Evolutionary conservation across 2,888 invertebrate genomes (phyloP).

Genomic region (Oxyteleia sp.): DNA sequence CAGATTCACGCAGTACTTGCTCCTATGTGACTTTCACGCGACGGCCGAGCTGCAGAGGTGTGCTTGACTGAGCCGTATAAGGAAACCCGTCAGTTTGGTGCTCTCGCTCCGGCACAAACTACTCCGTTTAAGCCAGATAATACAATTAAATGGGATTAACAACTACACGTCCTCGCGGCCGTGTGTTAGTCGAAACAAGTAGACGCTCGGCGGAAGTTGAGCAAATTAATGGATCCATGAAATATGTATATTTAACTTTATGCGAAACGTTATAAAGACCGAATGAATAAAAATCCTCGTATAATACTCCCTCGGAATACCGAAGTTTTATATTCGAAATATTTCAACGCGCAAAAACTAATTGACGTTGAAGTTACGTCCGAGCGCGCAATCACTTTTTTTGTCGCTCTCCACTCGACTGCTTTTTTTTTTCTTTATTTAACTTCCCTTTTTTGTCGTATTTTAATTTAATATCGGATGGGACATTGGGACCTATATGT

Average conservation of each 20-base stretch:
- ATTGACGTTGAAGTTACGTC: constrained; percentile 51
- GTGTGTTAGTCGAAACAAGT: constrained; percentile 53
- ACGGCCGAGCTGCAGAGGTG: constrained; percentile 70
- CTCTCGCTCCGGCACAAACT: constrained; percentile 68
- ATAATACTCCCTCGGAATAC: constrained; percentile 49
- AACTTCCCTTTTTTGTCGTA: constrained; percentile 14
- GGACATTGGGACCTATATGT: constrained; percentile 23
- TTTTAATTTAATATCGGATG: constrained; percentile 31
- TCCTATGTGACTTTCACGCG: constrained; percentile 76
- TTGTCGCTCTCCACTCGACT: not conserved
- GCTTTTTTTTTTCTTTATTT: not conserved
- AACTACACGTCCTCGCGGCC: constrained; percentile 40
- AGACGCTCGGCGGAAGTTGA: constrained; percentile 66
- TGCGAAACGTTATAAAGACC: constrained; percentile 59
- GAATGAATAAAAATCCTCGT: constrained; percentile 64
- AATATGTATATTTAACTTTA: constrained; percentile 73
- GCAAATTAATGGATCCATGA: constrained; percentile 75
- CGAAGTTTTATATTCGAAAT: constrained; percentile 62
- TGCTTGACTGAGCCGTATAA: constrained; percentile 71
- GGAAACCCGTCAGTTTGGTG: constrained; percentile 76
- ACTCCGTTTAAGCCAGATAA: constrained; percentile 76
- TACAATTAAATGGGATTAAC: constrained; percentile 77
- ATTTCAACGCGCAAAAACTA: constrained; percentile 62
- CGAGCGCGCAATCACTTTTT: constrained; percentile 38
- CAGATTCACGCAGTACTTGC: constrained; percentile 62